phyloP scores from a whole-genome alignment of 2,888 invertebrate genomes.

The Magallana nippona region DNA sequence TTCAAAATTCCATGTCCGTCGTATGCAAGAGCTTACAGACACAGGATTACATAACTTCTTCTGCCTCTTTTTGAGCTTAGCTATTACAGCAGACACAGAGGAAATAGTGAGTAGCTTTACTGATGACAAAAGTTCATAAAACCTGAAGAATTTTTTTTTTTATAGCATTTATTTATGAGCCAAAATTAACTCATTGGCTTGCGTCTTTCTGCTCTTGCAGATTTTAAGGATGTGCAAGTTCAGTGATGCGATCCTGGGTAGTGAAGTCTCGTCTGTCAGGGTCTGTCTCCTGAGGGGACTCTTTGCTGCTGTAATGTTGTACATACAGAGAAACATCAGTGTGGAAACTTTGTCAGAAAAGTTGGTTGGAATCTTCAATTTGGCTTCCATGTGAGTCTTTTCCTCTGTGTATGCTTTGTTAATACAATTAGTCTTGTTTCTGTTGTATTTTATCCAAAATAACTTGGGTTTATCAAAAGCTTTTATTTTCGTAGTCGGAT shows the following conservation, averaged over 20 bases:
- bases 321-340: conserved; percentile 61
- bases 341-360: conserved; percentile 65
- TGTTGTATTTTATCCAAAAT: too few relatives aligned
- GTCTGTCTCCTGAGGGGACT: conserved; percentile 67
- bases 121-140: not conserved
- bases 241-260: conserved; percentile 64
- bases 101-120: conserved; percentile 67
- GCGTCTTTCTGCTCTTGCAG: conserved; percentile 53
- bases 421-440: too few relatives aligned
- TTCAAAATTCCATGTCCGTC: conserved; percentile 74
- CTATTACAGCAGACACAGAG: conserved; percentile 66
- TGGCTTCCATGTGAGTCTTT: conserved; percentile 59
- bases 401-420: too few relatives aligned
- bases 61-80: conserved; percentile 70
- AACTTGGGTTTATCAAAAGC: too few relatives aligned
- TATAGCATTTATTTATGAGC: too few relatives aligned
- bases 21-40: conserved; percentile 73
- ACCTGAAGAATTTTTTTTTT: not conserved
- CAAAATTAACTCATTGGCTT: too few relatives aligned
- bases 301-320: conserved; percentile 67
- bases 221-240: conserved; percentile 69
- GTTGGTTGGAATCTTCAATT: conserved; percentile 61
- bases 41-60: conserved; percentile 73
- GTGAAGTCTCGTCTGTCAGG: conserved; percentile 54
- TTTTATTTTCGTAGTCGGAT: too few relatives aligned